A percentile compares a stretch with the other conserved stretches of the same genome.
Evolutionary conservation across 2,888 invertebrate genomes (phyloP).

Genomic region (Bembecia ichneumoniformis): DNA sequence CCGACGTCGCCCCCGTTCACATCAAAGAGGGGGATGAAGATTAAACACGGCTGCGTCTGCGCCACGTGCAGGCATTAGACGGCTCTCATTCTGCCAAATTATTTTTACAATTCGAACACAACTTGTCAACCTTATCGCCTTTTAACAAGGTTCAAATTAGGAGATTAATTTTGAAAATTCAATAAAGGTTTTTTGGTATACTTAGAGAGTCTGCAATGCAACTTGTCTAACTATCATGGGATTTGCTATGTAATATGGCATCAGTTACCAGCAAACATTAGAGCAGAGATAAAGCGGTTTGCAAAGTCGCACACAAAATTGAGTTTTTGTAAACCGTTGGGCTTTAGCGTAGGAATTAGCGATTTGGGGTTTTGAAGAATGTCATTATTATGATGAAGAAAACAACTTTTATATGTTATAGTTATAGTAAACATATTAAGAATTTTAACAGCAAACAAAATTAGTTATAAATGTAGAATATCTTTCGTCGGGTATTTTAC

Average conservation of each 20-base stretch:
- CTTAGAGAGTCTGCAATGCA: conserved; percentile 55
- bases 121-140: background rate
- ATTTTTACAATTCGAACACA: conserved; percentile 3
- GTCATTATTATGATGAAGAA: too few relatives aligned
- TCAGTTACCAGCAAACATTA: conserved; percentile 42
- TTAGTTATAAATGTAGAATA: too few relatives aligned
- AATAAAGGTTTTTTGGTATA: conserved; percentile 18
- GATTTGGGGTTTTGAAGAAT: background rate
- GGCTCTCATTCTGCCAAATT: conserved; percentile 26
- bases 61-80: conserved; percentile 57
- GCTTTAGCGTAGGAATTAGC: background rate
- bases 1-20: conserved; percentile 23
- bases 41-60: conserved; percentile 61
- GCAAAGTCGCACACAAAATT: conserved; percentile 28
- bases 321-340: conserved; percentile 29
- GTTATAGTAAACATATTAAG: too few relatives aligned
- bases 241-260: conserved; percentile 58
- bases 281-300: conserved; percentile 38
- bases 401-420: too few relatives aligned
- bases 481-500: too few relatives aligned
- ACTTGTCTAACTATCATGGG: conserved; percentile 64
- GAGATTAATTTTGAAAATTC: background rate
- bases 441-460: too few relatives aligned
- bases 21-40: conserved; percentile 62
- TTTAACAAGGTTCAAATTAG: background rate